Evolutionary conservation across 1,140 invertebrate genomes (phyloP).

Genomic region (Leptinotarsa lineolata): DNA sequence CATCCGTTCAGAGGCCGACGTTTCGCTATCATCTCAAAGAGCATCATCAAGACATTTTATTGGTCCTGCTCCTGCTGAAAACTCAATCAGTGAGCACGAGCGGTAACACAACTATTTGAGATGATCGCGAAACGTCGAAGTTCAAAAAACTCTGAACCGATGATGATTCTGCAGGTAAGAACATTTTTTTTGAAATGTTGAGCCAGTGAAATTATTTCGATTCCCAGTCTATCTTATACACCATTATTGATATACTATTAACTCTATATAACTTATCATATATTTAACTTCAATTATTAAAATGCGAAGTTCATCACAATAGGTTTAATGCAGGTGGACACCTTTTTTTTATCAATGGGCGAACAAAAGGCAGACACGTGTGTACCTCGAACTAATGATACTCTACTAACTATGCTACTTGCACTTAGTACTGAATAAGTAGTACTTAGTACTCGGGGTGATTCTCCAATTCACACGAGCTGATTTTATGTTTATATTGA

Average conservation of each 20-base stretch:
- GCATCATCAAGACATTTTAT: no score
- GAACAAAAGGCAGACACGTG: conserved; percentile 54
- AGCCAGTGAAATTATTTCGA: background rate
- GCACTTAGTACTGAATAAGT: conserved; percentile 29
- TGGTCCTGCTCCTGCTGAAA: no score
- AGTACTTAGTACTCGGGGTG: conserved; percentile 21
- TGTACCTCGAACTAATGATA: conserved; percentile 50
- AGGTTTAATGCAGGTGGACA: conserved; percentile 53
- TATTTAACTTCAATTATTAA: conserved; percentile 52
- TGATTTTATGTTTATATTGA: background rate
- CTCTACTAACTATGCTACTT: conserved; percentile 42
- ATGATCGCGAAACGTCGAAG: no score
- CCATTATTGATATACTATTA: conserved; percentile 45
- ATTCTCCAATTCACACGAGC: background rate
- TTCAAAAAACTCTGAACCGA: no score
- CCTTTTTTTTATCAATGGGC: conserved; percentile 55
- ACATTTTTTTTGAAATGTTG: no score
- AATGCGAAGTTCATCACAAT: conserved; percentile 56
- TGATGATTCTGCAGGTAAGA: no score
- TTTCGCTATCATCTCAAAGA: no score
- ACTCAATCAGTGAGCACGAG: no score
- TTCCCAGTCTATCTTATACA: background rate
- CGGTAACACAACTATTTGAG: no score
- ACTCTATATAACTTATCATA: conserved; percentile 52
- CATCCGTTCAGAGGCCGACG: no score